Evolutionary conservation across 2,888 invertebrate genomes (phyloP).

Genomic region (Merodon equestris): DNA sequence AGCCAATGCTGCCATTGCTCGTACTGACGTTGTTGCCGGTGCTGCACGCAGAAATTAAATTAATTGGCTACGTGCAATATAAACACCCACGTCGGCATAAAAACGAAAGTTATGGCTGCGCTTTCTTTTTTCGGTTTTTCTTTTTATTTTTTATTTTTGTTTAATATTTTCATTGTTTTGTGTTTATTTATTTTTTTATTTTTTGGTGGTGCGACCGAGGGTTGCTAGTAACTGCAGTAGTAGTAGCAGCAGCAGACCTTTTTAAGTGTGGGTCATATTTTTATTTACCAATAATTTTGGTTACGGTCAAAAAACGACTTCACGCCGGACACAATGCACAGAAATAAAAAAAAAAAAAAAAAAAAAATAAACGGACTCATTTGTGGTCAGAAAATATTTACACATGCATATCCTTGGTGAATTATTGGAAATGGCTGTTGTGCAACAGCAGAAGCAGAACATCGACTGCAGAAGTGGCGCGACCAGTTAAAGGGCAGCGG

Average conservation of each 20-base stretch:
- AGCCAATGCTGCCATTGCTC: too few relatives aligned
- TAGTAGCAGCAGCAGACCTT: constrained; percentile 29
- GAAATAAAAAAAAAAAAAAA: constrained; percentile 21
- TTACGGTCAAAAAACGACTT: constrained; percentile 44
- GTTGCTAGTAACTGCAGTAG: constrained; percentile 6
- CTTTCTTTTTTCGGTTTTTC: constrained; percentile 30
- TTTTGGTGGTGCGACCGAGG: neutral
- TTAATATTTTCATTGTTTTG: constrained; percentile 9
- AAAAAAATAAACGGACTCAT: constrained; percentile 56
- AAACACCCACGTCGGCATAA: constrained; percentile 69
- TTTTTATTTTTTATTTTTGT: too few relatives aligned
- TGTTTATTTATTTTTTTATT: neutral
- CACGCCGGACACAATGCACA: constrained; percentile 30
- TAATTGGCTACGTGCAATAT: constrained; percentile 69
- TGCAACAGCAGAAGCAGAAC: constrained; percentile 46
- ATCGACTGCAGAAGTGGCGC: constrained; percentile 23
- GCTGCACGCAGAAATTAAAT: constrained; percentile 67
- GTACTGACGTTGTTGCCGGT: constrained; percentile 19
- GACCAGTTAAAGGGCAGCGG: neutral
- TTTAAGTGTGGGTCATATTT: constrained; percentile 50
- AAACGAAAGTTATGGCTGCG: constrained; percentile 63
- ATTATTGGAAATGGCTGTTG: constrained; percentile 66
- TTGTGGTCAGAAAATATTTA: constrained; percentile 68
- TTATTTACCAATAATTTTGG: constrained; percentile 67
- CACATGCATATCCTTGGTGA: constrained; percentile 66